A percentile compares a stretch with the other conserved stretches of the same genome.
Evolutionary conservation across 1,140 invertebrate species (phyloP).

Genomic region (Batillaria attramentaria): DNA sequence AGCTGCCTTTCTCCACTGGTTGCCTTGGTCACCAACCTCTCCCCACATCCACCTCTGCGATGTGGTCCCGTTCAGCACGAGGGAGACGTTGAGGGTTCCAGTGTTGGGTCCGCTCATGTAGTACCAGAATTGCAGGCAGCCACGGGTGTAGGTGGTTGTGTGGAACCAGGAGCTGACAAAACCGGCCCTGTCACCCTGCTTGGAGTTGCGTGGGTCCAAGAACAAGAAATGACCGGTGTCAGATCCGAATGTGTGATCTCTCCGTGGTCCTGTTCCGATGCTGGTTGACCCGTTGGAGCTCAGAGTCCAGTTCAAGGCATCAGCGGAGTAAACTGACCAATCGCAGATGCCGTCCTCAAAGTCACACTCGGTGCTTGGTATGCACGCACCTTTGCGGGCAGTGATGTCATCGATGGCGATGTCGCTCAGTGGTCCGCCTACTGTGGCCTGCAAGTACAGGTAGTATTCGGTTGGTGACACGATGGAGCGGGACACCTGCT

Average conservation of each 20-base stretch:
- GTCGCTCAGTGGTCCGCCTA: slow-evolving; percentile 38
- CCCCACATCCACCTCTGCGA: slow-evolving; percentile 54
- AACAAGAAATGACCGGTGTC: slow-evolving; percentile 63
- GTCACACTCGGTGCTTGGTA: slow-evolving; percentile 48
- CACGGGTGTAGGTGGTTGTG: not conserved
- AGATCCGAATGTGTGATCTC: slow-evolving; percentile 79
- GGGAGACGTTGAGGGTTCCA: slow-evolving; percentile 56
- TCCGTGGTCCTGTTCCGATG: slow-evolving; percentile 80
- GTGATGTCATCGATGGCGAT: slow-evolving; percentile 64
- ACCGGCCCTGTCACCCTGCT: slow-evolving; percentile 50
- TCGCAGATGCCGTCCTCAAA: slow-evolving; percentile 63
- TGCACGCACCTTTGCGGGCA: slow-evolving; percentile 51
- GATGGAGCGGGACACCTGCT: slow-evolving; percentile 37
- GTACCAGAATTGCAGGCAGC: slow-evolving; percentile 78
- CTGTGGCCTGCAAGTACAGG: slow-evolving; percentile 24
- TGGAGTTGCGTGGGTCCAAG: slow-evolving; percentile 60
- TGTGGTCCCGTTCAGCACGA: slow-evolving; percentile 38
- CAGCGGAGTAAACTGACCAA: slow-evolving; percentile 52
- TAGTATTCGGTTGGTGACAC: slow-evolving; percentile 8
- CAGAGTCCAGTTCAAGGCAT: slow-evolving; percentile 64
- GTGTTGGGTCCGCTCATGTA: slow-evolving; percentile 81
- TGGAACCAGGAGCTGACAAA: slow-evolving; percentile 45
- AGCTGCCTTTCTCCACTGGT: slow-evolving; percentile 25
- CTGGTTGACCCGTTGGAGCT: slow-evolving; percentile 67
- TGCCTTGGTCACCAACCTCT: slow-evolving; percentile 68